Evolutionary conservation across 2,113 vertebrate species (phyloP).

Genomic region (Cynoglossus semilaevis): DNA sequence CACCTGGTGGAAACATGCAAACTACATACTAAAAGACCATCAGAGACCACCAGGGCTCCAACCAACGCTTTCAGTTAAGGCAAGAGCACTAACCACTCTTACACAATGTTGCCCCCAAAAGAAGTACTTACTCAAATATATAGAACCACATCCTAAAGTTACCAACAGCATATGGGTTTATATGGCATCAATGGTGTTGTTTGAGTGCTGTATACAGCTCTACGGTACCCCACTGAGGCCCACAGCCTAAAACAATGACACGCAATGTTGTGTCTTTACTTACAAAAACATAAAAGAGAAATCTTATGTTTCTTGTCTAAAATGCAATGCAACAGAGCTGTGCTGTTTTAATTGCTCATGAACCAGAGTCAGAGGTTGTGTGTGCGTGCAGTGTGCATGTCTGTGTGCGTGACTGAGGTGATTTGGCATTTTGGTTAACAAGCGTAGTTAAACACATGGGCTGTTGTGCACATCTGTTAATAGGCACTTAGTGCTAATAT

Average conservation of each 20-base stretch:
- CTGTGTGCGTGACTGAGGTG: constrained; percentile 2
- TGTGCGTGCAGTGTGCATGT: too few species aligned
- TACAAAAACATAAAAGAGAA: constrained; percentile 1
- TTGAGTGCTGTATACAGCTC: constrained; percentile 3
- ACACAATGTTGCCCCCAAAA: too few species aligned
- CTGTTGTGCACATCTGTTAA: constrained; percentile 26
- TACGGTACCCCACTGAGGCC: neutral
- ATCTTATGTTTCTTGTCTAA: neutral
- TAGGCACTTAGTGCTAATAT: constrained; percentile 16
- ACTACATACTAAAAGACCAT: too few species aligned
- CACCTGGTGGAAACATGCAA: too few species aligned
- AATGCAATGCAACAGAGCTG: constrained; percentile 13
- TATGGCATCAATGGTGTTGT: neutral
- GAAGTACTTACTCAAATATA: too few species aligned
- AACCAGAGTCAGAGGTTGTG: constrained; percentile 9
- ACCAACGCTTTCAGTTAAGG: too few species aligned
- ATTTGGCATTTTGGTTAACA: constrained; percentile 25
- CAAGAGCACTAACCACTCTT: too few species aligned
- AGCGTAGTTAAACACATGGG: constrained; percentile 28
- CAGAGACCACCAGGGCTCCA: too few species aligned
- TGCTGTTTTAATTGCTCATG: constrained; percentile 8
- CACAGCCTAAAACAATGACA: constrained; percentile 6
- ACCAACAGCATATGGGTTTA: neutral
- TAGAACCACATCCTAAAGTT: too few species aligned
- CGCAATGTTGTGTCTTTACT: neutral